Evolutionary conservation across 1,140 invertebrate species (phyloP).

Genomic region (Watersipora subatra): DNA sequence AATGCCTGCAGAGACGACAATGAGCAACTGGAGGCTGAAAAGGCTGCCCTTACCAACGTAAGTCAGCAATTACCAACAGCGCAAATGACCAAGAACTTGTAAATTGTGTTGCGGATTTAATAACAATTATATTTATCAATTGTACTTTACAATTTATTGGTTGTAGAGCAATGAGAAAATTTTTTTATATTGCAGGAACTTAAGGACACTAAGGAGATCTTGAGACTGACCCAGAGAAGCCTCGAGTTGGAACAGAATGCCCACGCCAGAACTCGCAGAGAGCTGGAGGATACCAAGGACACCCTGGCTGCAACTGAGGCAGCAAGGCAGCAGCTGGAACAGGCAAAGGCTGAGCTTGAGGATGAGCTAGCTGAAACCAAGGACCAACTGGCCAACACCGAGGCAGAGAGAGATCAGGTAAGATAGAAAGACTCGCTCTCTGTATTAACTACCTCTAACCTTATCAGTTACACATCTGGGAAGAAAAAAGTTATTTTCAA

Average conservation of each 20-base stretch:
- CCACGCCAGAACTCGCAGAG: neutral
- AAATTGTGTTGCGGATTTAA: too few species aligned
- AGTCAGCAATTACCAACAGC: too few species aligned
- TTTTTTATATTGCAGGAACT: neutral
- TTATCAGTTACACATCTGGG: neutral
- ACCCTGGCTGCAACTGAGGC: neutral
- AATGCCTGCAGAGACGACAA: neutral
- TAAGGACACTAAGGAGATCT: neutral
- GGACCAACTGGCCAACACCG: neutral
- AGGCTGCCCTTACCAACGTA: neutral
- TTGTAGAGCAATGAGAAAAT: neutral
- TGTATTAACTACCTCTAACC: neutral
- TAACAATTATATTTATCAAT: too few species aligned
- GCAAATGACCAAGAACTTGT: too few species aligned
- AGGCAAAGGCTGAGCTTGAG: neutral
- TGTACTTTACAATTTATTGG: too few species aligned
- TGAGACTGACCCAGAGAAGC: neutral
- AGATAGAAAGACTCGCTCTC: neutral
- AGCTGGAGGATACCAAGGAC: neutral
- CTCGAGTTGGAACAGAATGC: neutral
- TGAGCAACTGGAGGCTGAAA: neutral
- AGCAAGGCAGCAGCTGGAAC: neutral
- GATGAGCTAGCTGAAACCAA: constrained; percentile 1
- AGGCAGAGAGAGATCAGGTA: neutral
- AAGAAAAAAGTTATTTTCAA: neutral